phyloP scores from a whole-genome alignment of 2,113 vertebrate species.

The Mormyrus lacerda region DNA sequence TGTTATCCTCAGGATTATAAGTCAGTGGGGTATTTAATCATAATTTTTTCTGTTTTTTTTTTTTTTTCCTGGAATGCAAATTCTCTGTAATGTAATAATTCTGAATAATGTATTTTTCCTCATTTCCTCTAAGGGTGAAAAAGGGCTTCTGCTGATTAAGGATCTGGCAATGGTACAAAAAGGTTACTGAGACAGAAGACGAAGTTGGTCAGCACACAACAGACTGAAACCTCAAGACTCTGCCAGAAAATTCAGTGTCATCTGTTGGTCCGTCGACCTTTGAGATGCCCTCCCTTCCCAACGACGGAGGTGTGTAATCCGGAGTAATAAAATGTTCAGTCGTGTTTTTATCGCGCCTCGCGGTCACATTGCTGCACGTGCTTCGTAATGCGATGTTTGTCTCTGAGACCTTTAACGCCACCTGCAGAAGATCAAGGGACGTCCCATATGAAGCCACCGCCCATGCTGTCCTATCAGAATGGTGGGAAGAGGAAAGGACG shows the following conservation, averaged over 20 bases:
- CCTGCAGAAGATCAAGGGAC: conserved; percentile 75
- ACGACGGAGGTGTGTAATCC: conserved; percentile 81
- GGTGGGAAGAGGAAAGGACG: conserved; percentile 78
- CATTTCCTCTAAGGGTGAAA: neutral
- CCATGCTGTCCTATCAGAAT: conserved; percentile 71
- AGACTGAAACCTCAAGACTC: conserved; percentile 48
- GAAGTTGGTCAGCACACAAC: conserved; percentile 37
- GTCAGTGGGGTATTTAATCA: neutral
- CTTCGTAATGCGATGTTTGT: neutral
- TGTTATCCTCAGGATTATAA: conserved; percentile 16
- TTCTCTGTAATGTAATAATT: conserved; percentile 31
- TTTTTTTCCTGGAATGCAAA: conserved; percentile 39
- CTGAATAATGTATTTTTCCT: neutral
- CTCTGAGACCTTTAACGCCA: conserved; percentile 36
- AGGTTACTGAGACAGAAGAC: conserved; percentile 40
- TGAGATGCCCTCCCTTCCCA: conserved; percentile 91
- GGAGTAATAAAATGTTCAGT: neutral
- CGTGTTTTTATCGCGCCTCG: neutral
- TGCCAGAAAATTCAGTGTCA: conserved; percentile 49
- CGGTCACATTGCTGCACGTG: neutral
- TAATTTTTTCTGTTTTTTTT: conserved; percentile 14
- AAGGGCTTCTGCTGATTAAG: conserved; percentile 46
- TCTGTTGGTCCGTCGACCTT: conserved; percentile 38
- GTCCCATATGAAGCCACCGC: conserved; percentile 67
- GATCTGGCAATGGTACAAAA: conserved; percentile 35